A percentile compares a stretch with the other conserved stretches of the same genome.
Conservation (phyloP, 2,113 vertebrate species). For the Illadopsis cleaveri region DNA sequence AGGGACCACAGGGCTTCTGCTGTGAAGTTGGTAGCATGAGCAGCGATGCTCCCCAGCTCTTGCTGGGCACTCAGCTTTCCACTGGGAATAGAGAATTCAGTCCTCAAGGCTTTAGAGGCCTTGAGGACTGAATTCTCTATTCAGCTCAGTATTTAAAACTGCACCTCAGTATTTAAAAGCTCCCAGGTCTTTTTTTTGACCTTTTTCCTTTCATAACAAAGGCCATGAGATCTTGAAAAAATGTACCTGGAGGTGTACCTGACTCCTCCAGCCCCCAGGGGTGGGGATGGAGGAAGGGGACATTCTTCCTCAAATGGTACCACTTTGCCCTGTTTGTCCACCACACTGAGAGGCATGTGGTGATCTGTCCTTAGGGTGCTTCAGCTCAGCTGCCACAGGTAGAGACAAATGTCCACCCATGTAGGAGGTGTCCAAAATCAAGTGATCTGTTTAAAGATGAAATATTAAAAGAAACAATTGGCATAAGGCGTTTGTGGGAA, state of each 20-base stretch:
- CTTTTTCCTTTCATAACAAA: not conserved
- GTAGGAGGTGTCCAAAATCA: not conserved
- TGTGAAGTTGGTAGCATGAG: not conserved
- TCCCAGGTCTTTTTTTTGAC: not conserved
- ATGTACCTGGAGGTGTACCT: not conserved
- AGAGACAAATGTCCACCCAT: not conserved
- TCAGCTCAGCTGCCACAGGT: not conserved
- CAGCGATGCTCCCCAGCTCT: not conserved
- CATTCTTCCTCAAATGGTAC: not conserved
- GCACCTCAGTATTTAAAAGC: not conserved
- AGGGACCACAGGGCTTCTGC: not conserved
- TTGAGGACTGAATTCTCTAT: not conserved
- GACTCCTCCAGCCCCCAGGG: not conserved
- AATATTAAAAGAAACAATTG: not conserved
- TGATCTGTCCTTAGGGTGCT: not conserved
- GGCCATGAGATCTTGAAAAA: not conserved
- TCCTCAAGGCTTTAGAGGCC: not conserved
- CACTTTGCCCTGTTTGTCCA: not conserved
- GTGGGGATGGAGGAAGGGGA: not conserved
- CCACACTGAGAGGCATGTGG: accelerated
- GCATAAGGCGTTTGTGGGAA: not conserved
- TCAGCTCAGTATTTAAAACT: not conserved
- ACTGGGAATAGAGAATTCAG: not conserved
- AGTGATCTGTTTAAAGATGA: not conserved
- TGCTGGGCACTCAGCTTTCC: not conserved